Evolutionary conservation across 2,888 invertebrate genomes (phyloP), one percentile per base, ranked within the genome.

Genomic region (Melipona bicolor): DNA sequence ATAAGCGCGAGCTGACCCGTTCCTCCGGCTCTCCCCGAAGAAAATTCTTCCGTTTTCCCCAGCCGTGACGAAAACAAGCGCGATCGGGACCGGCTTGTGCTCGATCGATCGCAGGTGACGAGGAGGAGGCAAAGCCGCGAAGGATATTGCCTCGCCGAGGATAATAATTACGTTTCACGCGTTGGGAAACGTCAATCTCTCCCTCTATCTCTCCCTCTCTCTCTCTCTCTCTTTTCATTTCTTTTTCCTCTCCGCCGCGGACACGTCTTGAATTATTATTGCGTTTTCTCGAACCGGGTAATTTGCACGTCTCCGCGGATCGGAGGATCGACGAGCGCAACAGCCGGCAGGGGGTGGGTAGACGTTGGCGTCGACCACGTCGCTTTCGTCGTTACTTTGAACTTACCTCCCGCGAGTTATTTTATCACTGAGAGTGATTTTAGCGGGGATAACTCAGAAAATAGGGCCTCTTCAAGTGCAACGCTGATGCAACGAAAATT

Each of bases 41-140:
- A 83, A 70, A 83, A 76, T 79, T 87, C 74, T 56, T 3, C 9
- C 56, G 32, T 80, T 87, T 69, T 43, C 76, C 74, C 24, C 24
- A 32, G 69, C 43, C 54, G 70, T 36, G 69, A 70, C 13, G 9
- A 6, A 36, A 15, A 27, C 27, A 27, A 27, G 27, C 27, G 27
- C 61, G 77, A 77, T 69, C 72, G 59, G 27, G 50, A 24, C 32
- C 32, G 50, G 24, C 17, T 19, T 0, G 24, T 24, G 27, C 54
- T 32, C 79, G 79, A 85, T 85, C 77, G 84, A 83, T 80, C 77
- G 71, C 77, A 77, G 77, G 77, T 84, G 86, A 87, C 87, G 43
- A 43, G 43, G 43, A 43, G 43, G 74, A 77, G 68, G 62, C 70
- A 52, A 74, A 68, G 32, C 50, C 50, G n/a, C 64, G 64, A 32